A percentile compares a stretch with the other conserved stretches of the same genome.
phyloP scores from a whole-genome alignment of 2,113 vertebrate species.

The Caranx ignobilis region DNA sequence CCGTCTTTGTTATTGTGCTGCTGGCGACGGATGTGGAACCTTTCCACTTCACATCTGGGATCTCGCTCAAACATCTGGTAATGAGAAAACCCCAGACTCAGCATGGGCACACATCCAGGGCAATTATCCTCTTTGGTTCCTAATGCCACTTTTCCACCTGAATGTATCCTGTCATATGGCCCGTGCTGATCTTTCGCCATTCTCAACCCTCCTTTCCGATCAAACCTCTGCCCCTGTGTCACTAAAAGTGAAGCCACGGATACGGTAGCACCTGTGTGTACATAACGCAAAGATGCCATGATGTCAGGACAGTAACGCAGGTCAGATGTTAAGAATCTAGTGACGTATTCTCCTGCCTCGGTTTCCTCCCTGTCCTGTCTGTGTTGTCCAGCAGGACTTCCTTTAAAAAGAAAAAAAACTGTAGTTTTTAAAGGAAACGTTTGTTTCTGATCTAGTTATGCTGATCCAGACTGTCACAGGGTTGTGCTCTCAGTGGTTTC shows the following conservation, averaged over 20 bases:
- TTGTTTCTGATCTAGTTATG: neutral
- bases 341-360: slow-evolving; percentile 19
- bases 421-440: neutral
- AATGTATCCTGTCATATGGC: neutral
- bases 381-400: slow-evolving; percentile 30
- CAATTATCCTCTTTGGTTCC: slow-evolving; percentile 5
- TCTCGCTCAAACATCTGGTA: slow-evolving; percentile 61
- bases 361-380: slow-evolving; percentile 46
- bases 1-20: slow-evolving; percentile 53
- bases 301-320: slow-evolving; percentile 11
- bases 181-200: neutral
- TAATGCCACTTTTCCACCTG: neutral
- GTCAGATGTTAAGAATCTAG: slow-evolving; percentile 46
- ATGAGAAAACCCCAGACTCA: slow-evolving; percentile 21
- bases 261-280: slow-evolving; percentile 7
- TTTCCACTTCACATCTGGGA: slow-evolving; percentile 59
- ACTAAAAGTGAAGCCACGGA: neutral
- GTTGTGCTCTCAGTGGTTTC: neutral
- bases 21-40: slow-evolving; percentile 52
- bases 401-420: slow-evolving; percentile 30
- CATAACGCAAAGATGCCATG: slow-evolving; percentile 21
- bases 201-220: neutral
- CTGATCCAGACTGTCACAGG: neutral
- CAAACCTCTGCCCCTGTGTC: neutral
- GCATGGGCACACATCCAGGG: neutral